Evolutionary conservation across 2,797 vertebrate genomes (phyloP), one percentile per base, ranked within the genome.

Genomic region (Clarias pachynema): DNA sequence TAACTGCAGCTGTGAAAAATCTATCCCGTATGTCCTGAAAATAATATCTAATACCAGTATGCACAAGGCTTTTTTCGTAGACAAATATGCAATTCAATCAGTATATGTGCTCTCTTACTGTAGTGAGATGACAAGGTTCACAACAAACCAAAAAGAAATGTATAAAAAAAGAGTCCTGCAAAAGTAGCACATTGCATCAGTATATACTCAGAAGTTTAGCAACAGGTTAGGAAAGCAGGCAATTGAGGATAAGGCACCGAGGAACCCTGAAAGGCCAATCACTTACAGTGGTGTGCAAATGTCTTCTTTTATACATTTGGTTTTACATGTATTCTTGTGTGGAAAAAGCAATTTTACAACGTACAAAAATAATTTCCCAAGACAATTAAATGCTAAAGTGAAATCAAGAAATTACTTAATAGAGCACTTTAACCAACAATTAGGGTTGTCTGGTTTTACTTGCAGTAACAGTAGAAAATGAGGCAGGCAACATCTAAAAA

Each of bases 61-160:
- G 37, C 60, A 53, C 29, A 18, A 14, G 9, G 29, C 26, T 63
- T 86, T 86, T 87, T 84, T 84, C 74, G 83, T 24, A 40, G 72
- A 82, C 68, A 70, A 85, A 79, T 83, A 88, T 81, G 74, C 82
- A 79, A 37, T 74, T 57, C 69, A 89, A 87, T 88, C 84, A 77
- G 84, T 66, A 84, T n/a, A 70, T 77, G 89, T 80, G 79, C 83
- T 77, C 49, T 37, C 63, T 31, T 22, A 53, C 63, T 77, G 73
- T 31, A 85, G 20, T 74, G 73, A 79, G 80, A 83, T 20, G 34
- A 79, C 15, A 79, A 37, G 20, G 85, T 82, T 81, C 80, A 78
- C 77, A 89, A 85, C 81, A 83, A 80, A 79, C 44, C 10, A 49
- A 53, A 53, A 49, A 12, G 44, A 49, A 49, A 65, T 78, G 60